Base-by-base conservation (phyloP, 2,113 vertebrate genomes). In the Nothobranchius furzeri region DNA sequence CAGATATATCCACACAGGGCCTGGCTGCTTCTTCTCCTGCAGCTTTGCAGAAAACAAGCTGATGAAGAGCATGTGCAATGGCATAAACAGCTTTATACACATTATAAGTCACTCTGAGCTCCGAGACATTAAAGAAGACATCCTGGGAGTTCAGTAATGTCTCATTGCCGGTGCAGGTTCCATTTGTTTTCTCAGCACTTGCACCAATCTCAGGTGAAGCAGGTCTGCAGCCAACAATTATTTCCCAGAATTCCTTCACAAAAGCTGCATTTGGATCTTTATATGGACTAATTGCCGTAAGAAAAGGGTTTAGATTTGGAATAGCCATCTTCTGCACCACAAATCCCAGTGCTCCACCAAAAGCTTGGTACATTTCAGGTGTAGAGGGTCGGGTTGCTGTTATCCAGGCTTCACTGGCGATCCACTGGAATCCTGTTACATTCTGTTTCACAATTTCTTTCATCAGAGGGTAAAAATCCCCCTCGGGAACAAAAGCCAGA, bases 351-450 rank as follows among this genome's bases (percentile, higher is more conserved):
- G 89, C 60, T 4, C 93, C 92, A 12, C 91, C 89, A 69, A 93
- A 92, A 8, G 84, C 83, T 53, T 20, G 62, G 17, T 91, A 91
- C 1, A 90, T 90, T 68, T 92, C 86, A 9, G 87, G 79, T 0
- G 88, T 92, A 35, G 91, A 91, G 2, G 87, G 90, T 15, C 66
- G 75, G 43, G 80, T 2, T 45, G 90, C 74, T 67, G 88, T 91
- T 70, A 88, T 88, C 93, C 93, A 93, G 0, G 92, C 92, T 76
- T 78, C 93, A 63, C 93, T 94, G 57, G 88, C 93, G 35, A 94
- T 87, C 93, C 93, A 94, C 71, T 93, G 92, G 62, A 93, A 92
- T 24, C 86, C 92, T 40, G 92, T 91, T n/a, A 94, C 88, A 49
- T 94, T 93, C 8, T 93, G 92, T 57, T 70, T 81, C 2, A 88